Evolutionary conservation across 2,113 vertebrate species (phyloP).

Genomic region (Onychorhynchus coronatus): DNA sequence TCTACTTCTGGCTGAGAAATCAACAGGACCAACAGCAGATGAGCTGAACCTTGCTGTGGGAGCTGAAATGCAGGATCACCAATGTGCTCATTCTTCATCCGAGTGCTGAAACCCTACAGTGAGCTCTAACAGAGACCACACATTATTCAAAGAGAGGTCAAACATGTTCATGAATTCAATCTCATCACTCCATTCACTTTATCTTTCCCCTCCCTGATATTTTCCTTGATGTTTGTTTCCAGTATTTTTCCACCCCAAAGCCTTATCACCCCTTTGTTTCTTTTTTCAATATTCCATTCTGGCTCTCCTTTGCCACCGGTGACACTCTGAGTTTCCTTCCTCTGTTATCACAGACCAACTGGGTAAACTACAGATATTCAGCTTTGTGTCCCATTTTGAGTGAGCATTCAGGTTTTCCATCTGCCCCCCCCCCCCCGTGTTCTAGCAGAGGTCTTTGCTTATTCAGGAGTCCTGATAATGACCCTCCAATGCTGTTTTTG

Average conservation of each 20-base stretch:
- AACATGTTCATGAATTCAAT: not conserved
- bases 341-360: not conserved
- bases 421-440: not conserved
- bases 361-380: not conserved
- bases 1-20: not conserved
- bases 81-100: not conserved
- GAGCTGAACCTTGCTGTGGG: not conserved
- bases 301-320: not conserved
- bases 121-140: not conserved
- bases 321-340: slow-evolving; percentile 1
- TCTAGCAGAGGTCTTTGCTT: not conserved
- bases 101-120: not conserved
- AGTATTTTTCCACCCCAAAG: not conserved
- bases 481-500: not conserved
- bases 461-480: not conserved
- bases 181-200: not conserved
- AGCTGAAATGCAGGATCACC: not conserved
- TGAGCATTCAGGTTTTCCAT: slow-evolving; percentile 16
- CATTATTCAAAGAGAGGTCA: not conserved
- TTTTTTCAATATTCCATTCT: not conserved
- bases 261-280: slow-evolving; percentile 22
- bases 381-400: not conserved
- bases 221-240: not conserved
- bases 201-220: not conserved
- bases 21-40: not conserved